Conservation (phyloP, 2,113 vertebrate genomes). For the Danio rerio region GRCz12tu NC_133196.1:34228501-34229000, state of each 20-base stretch:
- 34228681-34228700: conserved; percentile 52
- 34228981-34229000: neutral
- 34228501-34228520: conserved; percentile 8
- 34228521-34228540: conserved; percentile 20
- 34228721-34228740: conserved; percentile 47
- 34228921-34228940: conserved; percentile 13
- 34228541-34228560: conserved; percentile 41
- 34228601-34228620: conserved; percentile 35
- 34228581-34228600: conserved; percentile 31
- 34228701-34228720: conserved; percentile 38
- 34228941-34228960: neutral
- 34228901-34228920: conserved; percentile 14
- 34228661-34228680: conserved; percentile 39
- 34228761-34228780: conserved; percentile 37
- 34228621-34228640: conserved; percentile 46
- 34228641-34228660: conserved; percentile 63
- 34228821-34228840: conserved; percentile 8
- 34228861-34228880: neutral
- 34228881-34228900: neutral
- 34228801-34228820: conserved; percentile 29
- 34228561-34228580: conserved; percentile 33
- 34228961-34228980: neutral
- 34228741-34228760: conserved; percentile 41
- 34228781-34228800: conserved; percentile 18
- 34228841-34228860: neutral